Percentiles rank a stretch among this genome's conserved stretches.
Evolutionary conservation across 1,140 invertebrate genomes (phyloP).

Genomic region (Drosophila jambulina): DNA sequence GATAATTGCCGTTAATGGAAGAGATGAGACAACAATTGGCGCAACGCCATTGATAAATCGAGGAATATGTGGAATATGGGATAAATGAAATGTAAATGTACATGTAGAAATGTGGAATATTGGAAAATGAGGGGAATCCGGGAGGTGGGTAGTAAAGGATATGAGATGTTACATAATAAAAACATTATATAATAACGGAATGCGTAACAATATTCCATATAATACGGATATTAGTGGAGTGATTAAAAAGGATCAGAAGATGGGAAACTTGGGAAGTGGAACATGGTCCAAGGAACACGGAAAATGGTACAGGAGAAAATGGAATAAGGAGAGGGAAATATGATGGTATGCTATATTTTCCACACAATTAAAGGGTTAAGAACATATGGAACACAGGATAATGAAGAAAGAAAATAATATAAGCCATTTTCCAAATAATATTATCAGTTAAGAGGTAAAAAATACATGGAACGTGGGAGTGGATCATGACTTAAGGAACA

Average conservation of each 20-base stretch:
- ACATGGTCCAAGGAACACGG: neutral
- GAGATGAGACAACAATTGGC: conserved; percentile 57
- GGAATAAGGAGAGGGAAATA: too few relatives aligned
- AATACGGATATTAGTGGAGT: too few relatives aligned
- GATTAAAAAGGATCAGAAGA: too few relatives aligned
- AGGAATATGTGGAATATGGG: conserved; percentile 2
- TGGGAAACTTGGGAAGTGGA: neutral
- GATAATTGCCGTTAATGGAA: conserved; percentile 75
- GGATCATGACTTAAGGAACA: too few relatives aligned
- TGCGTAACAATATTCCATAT: neutral
- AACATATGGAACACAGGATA: neutral
- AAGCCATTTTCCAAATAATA: neutral
- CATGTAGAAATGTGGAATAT: neutral
- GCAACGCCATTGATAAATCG: conserved; percentile 63
- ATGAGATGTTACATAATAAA: neutral
- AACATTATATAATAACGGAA: too few relatives aligned
- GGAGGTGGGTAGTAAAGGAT: neutral
- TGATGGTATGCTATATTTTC: too few relatives aligned
- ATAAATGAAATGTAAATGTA: neutral
- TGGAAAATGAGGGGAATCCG: neutral
- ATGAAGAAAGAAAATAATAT: neutral
- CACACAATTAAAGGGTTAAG: too few relatives aligned
- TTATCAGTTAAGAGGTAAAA: neutral
- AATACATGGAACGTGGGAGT: too few relatives aligned
- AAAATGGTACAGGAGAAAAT: too few relatives aligned